phyloP scores from a whole-genome alignment of 2,797 vertebrate species.

The Anabas testudineus region DNA sequence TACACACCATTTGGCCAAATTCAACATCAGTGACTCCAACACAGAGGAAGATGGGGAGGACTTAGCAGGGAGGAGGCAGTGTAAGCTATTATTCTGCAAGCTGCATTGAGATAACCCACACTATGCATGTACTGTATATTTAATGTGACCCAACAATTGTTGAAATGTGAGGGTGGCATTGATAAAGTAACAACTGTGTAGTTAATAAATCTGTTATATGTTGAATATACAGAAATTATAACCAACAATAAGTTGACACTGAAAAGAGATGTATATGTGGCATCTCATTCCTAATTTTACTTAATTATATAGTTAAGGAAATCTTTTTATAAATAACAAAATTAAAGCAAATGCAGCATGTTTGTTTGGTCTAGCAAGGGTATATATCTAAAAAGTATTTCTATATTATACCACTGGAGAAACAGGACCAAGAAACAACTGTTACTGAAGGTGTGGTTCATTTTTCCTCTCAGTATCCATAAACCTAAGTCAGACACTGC shows the following conservation, averaged over 20 bases:
- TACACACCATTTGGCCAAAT: conserved; percentile 47
- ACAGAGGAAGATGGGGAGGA: conserved; percentile 48
- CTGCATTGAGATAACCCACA: neutral
- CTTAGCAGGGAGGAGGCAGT: conserved; percentile 44
- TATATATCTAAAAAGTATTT: conserved; percentile 5
- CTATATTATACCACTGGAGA: neutral
- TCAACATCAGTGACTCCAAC: conserved; percentile 53
- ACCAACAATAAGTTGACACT: too few relatives aligned
- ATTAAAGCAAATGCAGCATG: conserved; percentile 18
- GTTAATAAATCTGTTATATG: neutral
- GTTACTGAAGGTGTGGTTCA: conserved; percentile 16
- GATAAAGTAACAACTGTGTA: neutral
- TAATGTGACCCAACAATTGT: neutral
- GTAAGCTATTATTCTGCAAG: conserved; percentile 68
- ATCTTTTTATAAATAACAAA: conserved; percentile 29
- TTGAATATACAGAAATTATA: too few relatives aligned
- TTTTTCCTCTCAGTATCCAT: conserved; percentile 74
- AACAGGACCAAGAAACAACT: neutral
- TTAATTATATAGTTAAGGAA: conserved; percentile 50
- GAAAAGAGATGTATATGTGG: neutral
- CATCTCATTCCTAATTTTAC: neutral
- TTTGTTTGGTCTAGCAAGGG: conserved; percentile 22
- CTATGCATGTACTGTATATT: neutral
- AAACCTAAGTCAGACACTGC: conserved; percentile 60
- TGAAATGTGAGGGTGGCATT: neutral